Evolutionary conservation across 2,797 vertebrate genomes (phyloP), one percentile per base, ranked within the genome.

Genomic region (Kryptolebias ocellatus): DNA sequence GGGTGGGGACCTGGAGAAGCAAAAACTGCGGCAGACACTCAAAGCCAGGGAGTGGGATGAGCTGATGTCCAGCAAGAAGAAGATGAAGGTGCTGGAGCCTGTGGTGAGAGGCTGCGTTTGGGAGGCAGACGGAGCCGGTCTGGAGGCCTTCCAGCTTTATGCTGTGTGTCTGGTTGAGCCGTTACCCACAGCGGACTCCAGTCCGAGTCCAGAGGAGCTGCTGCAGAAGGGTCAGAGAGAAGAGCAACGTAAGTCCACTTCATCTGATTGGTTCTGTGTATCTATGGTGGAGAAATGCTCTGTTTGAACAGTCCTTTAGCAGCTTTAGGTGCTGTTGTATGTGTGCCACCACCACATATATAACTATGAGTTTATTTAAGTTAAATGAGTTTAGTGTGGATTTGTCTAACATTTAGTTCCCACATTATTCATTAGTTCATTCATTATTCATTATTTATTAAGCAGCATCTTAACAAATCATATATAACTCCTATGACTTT

Each of bases 11-110:
- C 91, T 93, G 0, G 98, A 98, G 90, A 99, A 98, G 80, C 94
- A 97, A 77, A 98, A 96, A 74, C 90, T 97, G 27, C 96, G 93
- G 5, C 97, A 99, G 77, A 96, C 91, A 49, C 91, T 99, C 69
- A 99, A 98, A 74, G 98, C 98, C 0, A 95, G 96, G 67, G 98
- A 99, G 59, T 99, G 98, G 98, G 98, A 99, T 0, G 98, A 99
- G 74, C 91, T 98, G 74, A 93, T 98, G 89, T 94, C 95, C 70
- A 92, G 94, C 75, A 98, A 98, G 86, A 95, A 95, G 90, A 94
- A 95, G 73, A 91, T 98, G 84, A 96, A 93, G 0, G 79, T 98
- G 11, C 91, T 99, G 1, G 95, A 97, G 84, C 95, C 96, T 0
- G 89, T 96, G 76, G 93, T 95, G 78, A 93, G 89, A 0, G 97